A percentile compares a stretch with the other conserved stretches of the same genome.
Evolutionary conservation across 1,140 invertebrate species (phyloP).

Genomic region (Rhyzopertha dominica): DNA sequence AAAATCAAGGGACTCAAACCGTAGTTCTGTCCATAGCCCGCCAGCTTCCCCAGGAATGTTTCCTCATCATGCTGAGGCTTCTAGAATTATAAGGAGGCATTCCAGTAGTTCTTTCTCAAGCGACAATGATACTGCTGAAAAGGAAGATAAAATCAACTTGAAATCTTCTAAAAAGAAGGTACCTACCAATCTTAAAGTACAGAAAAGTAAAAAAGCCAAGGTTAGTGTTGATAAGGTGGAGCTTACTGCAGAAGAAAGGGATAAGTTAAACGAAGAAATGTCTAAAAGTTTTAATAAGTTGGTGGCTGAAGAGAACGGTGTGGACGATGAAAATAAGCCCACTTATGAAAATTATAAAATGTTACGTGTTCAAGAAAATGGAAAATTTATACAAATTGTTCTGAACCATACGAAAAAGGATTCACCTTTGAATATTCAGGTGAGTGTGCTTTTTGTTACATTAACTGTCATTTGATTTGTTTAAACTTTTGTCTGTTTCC

Average conservation of each 20-base stretch:
- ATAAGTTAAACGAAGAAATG: too few species aligned
- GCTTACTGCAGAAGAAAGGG: too few species aligned
- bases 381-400: slow-evolving; percentile 61
- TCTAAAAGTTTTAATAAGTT: slow-evolving; percentile 35
- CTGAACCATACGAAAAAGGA: slow-evolving; percentile 56
- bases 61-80: slow-evolving; percentile 62
- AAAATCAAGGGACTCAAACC: slow-evolving; percentile 46
- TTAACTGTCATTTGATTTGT: too few species aligned
- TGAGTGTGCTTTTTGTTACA: too few species aligned
- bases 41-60: slow-evolving; percentile 44
- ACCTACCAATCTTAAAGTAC: too few species aligned
- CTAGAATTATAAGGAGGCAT: slow-evolving; percentile 71
- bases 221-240: too few species aligned
- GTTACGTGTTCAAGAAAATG: slow-evolving; percentile 56
- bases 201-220: too few species aligned
- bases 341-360: slow-evolving; percentile 52
- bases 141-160: too few species aligned
- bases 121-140: slow-evolving; percentile 38
- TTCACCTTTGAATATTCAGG: too few species aligned
- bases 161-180: too few species aligned
- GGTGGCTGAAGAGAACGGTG: slow-evolving; percentile 2
- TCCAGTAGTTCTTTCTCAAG: slow-evolving; percentile 79
- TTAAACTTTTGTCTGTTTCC: too few species aligned
- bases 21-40: slow-evolving; percentile 40
- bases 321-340: slow-evolving; percentile 6